Conservation (phyloP, 2,888 invertebrate genomes). For the Lathronympha strigana region DNA sequence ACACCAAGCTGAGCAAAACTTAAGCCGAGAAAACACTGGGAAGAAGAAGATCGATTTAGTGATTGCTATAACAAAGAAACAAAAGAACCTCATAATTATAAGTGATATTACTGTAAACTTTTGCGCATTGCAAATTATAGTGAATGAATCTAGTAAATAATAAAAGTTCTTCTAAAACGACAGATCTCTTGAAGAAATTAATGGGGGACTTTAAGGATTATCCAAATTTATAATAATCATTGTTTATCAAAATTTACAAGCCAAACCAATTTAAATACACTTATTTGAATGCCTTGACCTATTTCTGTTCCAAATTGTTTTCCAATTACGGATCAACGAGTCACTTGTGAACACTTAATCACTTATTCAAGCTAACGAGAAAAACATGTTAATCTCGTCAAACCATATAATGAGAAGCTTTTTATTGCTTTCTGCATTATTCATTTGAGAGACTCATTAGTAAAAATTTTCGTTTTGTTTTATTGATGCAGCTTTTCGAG, state of each 20-base stretch:
- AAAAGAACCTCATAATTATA: no score
- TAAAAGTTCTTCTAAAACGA: no score
- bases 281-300: slow-evolving; percentile 23
- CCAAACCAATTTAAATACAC: background rate
- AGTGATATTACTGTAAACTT: no score
- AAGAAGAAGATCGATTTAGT: no score
- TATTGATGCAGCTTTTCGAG: background rate
- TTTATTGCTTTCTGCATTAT: slow-evolving; percentile 23
- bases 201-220: no score
- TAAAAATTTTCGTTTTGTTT: background rate
- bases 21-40: no score
- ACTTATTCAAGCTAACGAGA: slow-evolving; percentile 39
- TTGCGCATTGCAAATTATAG: no score
- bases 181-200: no score
- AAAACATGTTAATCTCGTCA: slow-evolving; percentile 25
- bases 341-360: slow-evolving; percentile 26
- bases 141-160: no score
- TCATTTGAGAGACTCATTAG: slow-evolving; percentile 9
- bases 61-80: no score
- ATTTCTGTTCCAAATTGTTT: slow-evolving; percentile 22
- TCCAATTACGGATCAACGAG: slow-evolving; percentile 32
- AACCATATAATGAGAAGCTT: slow-evolving; percentile 19
- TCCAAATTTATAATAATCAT: background rate
- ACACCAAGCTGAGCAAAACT: no score
- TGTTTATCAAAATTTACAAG: slow-evolving; percentile 1